Conservation (phyloP, 2,888 invertebrate species). For the Allacma fusca region DNA sequence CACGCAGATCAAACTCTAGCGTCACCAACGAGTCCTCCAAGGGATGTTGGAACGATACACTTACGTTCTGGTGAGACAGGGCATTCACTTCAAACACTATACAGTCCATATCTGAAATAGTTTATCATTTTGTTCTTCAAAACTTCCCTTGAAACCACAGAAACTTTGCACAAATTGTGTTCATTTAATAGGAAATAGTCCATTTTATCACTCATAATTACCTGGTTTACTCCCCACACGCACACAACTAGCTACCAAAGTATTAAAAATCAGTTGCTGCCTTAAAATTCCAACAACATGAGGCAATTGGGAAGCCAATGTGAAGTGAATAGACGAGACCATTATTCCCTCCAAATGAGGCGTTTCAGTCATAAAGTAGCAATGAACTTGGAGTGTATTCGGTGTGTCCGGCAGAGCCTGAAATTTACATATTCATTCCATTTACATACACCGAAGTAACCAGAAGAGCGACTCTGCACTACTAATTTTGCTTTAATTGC, state of each 20-base stretch:
- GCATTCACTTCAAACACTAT: constrained; percentile 94
- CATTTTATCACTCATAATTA: constrained; percentile 63
- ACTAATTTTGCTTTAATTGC: too few species aligned
- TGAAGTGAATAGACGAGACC: constrained; percentile 85
- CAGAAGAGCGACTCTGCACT: too few species aligned
- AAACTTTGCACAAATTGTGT: neutral
- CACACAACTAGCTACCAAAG: constrained; percentile 87
- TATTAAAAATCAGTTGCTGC: constrained; percentile 91
- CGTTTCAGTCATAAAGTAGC: constrained; percentile 89
- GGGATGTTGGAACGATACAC: constrained; percentile 91
- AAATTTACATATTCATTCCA: neutral
- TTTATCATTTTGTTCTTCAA: too few species aligned
- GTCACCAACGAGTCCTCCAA: constrained; percentile 91
- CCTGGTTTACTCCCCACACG: constrained; percentile 81
- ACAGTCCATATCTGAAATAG: constrained; percentile 75
- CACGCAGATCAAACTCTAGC: constrained; percentile 84
- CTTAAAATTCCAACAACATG: constrained; percentile 83
- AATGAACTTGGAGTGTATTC: constrained; percentile 76
- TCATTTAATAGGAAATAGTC: neutral
- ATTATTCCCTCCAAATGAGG: constrained; percentile 78
- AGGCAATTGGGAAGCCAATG: constrained; percentile 91
- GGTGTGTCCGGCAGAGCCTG: constrained; percentile 80
- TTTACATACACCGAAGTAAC: neutral
- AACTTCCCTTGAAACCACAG: too few species aligned
- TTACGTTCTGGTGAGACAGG: constrained; percentile 86